Conservation (phyloP, 2,888 invertebrate genomes). For the Drosophila algonquin region DNA sequence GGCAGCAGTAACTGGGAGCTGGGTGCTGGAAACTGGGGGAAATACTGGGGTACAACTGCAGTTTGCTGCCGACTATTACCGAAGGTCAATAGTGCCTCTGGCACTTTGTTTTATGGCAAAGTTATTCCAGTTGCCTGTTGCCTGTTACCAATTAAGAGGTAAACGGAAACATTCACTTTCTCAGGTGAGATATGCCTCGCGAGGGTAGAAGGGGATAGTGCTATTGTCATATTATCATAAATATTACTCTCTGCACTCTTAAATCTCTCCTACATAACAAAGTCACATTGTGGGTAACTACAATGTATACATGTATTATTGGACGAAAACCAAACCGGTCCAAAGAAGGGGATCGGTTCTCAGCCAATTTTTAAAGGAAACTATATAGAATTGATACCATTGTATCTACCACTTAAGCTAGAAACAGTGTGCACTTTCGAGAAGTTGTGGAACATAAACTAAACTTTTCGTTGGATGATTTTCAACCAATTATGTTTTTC, state of each 20-base stretch:
- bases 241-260: no score
- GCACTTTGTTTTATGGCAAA: slow-evolving; percentile 26
- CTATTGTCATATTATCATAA: background rate
- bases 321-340: no score
- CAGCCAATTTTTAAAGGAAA: background rate
- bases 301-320: background rate
- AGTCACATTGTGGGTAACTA: background rate
- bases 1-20: background rate
- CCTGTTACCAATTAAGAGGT: slow-evolving; percentile 18
- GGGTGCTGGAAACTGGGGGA: slow-evolving; percentile 32
- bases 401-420: no score
- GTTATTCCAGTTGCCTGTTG: slow-evolving; percentile 24
- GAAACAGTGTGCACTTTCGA: no score
- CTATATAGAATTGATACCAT: no score
- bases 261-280: no score
- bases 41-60: slow-evolving; percentile 23
- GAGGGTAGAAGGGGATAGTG: background rate
- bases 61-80: slow-evolving; percentile 41
- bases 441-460: no score
- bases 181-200: slow-evolving; percentile 24
- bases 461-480: no score
- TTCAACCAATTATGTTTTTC: no score
- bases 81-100: slow-evolving; percentile 47
- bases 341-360: background rate
- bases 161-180: slow-evolving; percentile 14